Evolutionary conservation across 1,140 invertebrate genomes (phyloP).

Genomic region (Prorops nasuta): DNA sequence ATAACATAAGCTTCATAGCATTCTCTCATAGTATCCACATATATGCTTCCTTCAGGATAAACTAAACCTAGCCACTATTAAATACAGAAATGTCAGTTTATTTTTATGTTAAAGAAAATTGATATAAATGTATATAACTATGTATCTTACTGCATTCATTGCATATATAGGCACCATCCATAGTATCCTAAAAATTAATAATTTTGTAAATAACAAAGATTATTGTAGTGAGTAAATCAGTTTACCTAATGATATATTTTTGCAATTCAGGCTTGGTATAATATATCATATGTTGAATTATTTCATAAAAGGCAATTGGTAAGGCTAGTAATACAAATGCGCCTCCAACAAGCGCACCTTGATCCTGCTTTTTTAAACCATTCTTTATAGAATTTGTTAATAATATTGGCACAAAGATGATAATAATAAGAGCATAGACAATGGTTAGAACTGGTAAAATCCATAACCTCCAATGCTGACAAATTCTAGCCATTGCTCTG

Average conservation of each 20-base stretch:
- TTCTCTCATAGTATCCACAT: conserved; percentile 88
- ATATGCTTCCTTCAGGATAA: conserved; percentile 83
- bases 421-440: conserved; percentile 75
- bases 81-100: too few species aligned
- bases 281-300: conserved; percentile 89
- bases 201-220: not conserved
- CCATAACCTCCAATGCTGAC: conserved; percentile 81
- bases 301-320: conserved; percentile 92
- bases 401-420: conserved; percentile 81
- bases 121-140: conserved; percentile 8
- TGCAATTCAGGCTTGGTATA: conserved; percentile 91
- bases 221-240: conserved; percentile 1
- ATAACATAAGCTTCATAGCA: conserved; percentile 97
- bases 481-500: conserved; percentile 54
- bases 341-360: conserved; percentile 82
- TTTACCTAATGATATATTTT: conserved; percentile 88
- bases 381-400: conserved; percentile 71
- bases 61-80: conserved; percentile 81
- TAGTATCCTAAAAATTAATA: conserved; percentile 73
- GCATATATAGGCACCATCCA: conserved; percentile 99
- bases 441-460: conserved; percentile 80
- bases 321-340: conserved; percentile 87
- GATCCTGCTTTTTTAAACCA: conserved; percentile 71
- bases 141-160: conserved; percentile 80
- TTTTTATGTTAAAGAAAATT: conserved; percentile 10